Evolutionary conservation across 2,113 vertebrate genomes (phyloP).

Genomic region (Emydocephalus ijimae): DNA sequence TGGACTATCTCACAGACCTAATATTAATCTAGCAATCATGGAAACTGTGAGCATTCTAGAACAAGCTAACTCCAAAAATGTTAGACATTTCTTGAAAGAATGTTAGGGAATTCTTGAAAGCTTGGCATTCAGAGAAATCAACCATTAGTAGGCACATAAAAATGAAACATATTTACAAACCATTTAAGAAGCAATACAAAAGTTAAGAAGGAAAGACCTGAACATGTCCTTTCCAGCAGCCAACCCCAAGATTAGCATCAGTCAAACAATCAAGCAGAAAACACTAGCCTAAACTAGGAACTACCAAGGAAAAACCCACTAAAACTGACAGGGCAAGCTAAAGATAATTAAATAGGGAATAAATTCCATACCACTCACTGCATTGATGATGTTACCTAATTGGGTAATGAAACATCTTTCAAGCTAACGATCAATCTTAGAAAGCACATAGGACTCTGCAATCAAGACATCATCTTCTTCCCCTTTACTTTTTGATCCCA

Average conservation of each 20-base stretch:
- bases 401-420: not conserved
- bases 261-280: not conserved
- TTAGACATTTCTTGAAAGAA: not conserved
- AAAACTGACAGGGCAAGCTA: not conserved
- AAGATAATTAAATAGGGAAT: not conserved
- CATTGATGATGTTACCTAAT: not conserved
- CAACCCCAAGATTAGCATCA: not conserved
- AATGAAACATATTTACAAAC: not conserved
- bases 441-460: not conserved
- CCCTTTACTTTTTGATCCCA: not conserved
- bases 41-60: not conserved
- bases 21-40: not conserved
- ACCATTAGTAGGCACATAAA: not conserved
- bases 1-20: not conserved
- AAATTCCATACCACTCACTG: not conserved
- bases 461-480: not conserved
- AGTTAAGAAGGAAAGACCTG: not conserved
- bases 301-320: not conserved
- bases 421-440: not conserved
- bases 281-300: not conserved
- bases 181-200: not conserved
- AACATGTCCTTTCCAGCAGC: not conserved
- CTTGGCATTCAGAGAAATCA: not conserved
- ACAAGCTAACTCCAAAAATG: not conserved
- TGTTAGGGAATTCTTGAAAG: not conserved